phyloP scores from a whole-genome alignment of 2,888 invertebrate genomes.

The Allacma fusca region DNA sequence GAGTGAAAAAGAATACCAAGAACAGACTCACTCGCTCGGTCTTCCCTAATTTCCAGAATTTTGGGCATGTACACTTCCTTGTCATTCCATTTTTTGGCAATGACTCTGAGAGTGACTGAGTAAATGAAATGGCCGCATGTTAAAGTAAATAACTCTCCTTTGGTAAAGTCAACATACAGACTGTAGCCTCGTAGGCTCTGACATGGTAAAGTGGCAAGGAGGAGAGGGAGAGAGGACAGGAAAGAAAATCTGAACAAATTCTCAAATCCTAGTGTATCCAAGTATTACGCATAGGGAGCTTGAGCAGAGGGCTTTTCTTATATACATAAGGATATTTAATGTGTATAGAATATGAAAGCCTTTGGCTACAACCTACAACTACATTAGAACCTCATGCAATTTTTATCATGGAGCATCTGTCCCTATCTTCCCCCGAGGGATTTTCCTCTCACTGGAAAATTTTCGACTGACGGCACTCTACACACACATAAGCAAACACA shows the following conservation, averaged over 20 bases:
- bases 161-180: constrained; percentile 1
- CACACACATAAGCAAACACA: neutral
- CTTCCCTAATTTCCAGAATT: neutral
- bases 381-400: constrained; percentile 40
- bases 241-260: constrained; percentile 9
- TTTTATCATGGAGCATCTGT: constrained; percentile 41
- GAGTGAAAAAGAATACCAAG: neutral
- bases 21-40: neutral
- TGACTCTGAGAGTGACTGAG: neutral
- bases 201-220: neutral
- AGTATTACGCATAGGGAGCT: neutral
- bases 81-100: constrained; percentile 3
- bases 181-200: neutral
- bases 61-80: neutral
- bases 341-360: constrained; percentile 24
- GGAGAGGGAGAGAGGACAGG: neutral
- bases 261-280: neutral
- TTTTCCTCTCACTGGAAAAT: constrained; percentile 22
- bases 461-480: neutral
- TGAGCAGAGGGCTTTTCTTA: neutral
- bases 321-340: constrained; percentile 14
- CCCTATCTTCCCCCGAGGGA: constrained; percentile 35
- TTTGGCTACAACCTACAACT: constrained; percentile 16
- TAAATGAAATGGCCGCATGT: neutral
- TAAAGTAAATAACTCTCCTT: constrained; percentile 9